phyloP scores from a whole-genome alignment of 1,140 invertebrate species.

The Kradibia gibbosae region DNA sequence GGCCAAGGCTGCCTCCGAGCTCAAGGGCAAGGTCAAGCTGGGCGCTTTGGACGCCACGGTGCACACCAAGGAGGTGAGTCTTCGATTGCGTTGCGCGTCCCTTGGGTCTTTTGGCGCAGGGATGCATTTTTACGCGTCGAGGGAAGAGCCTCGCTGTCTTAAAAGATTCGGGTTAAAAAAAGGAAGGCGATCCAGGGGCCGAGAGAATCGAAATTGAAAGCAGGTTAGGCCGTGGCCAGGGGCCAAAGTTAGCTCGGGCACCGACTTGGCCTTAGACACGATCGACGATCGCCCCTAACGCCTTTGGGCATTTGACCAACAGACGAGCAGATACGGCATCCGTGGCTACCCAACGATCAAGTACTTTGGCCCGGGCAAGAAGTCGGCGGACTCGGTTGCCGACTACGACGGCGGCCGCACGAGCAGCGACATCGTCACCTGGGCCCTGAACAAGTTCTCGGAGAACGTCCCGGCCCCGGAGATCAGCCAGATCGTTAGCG shows the following conservation, averaged over 20 bases:
- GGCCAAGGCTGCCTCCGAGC: constrained; percentile 92
- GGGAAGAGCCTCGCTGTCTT: too few relatives aligned
- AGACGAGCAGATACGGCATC: constrained; percentile 83
- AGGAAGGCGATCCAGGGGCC: too few relatives aligned
- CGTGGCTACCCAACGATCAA: constrained; percentile 98
- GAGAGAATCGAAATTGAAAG: too few relatives aligned
- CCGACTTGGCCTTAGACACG: too few relatives aligned
- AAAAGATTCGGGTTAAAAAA: too few relatives aligned
- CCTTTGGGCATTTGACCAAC: constrained; percentile 1
- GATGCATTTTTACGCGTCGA: too few relatives aligned
- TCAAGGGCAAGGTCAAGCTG: constrained; percentile 96
- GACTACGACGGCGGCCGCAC: constrained; percentile 95
- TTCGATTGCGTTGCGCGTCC: not conserved
- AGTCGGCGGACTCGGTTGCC: constrained; percentile 79
- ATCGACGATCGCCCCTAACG: not conserved
- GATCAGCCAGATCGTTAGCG: constrained; percentile 78
- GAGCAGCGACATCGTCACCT: constrained; percentile 90
- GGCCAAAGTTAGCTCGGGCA: too few relatives aligned
- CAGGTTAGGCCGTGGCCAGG: too few relatives aligned
- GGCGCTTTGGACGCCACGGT: constrained; percentile 98
- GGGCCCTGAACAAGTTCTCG: constrained; percentile 88
- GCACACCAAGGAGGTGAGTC: constrained; percentile 79
- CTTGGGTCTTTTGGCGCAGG: too few relatives aligned
- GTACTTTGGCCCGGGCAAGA: constrained; percentile 89
- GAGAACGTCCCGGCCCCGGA: constrained; percentile 93